Evolutionary conservation across 2,797 vertebrate genomes (phyloP).

Genomic region (Ara ararauna): DNA sequence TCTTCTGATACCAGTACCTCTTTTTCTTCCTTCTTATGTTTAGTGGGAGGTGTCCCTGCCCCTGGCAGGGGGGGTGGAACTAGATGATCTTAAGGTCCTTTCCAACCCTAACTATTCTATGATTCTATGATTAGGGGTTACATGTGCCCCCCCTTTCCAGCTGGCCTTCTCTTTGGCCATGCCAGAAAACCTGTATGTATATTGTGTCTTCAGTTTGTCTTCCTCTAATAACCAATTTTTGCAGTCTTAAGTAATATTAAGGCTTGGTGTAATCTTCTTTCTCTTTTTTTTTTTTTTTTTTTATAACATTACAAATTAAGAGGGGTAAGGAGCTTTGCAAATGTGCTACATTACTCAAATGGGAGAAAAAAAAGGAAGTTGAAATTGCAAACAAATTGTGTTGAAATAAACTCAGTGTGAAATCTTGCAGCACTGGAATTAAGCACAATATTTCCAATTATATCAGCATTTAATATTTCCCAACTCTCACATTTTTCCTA

Average conservation of each 20-base stretch:
- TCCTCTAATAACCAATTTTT: not conserved
- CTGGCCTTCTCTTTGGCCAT: not conserved
- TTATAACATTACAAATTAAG: not conserved
- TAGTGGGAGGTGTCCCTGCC: too few species aligned
- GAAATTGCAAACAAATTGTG: not conserved
- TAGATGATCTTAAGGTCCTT: too few species aligned
- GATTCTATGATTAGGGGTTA: not conserved
- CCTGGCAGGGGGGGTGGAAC: too few species aligned
- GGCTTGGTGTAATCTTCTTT: not conserved
- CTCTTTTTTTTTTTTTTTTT: not conserved
- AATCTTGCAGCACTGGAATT: not conserved
- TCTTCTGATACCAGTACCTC: not conserved
- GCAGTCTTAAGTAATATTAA: not conserved
- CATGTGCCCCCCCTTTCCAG: not conserved
- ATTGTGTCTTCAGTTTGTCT: not conserved
- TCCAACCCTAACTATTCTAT: too few species aligned
- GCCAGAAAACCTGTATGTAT: not conserved
- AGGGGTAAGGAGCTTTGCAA: not conserved
- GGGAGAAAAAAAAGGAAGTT: not conserved
- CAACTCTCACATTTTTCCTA: not conserved
- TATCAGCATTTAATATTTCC: not conserved
- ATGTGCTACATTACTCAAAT: not conserved
- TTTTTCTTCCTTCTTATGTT: not conserved
- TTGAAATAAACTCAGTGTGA: not conserved
- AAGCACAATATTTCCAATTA: not conserved